Base-by-base conservation (phyloP, 2,888 invertebrate genomes). In the Apantesis nais region DNA sequence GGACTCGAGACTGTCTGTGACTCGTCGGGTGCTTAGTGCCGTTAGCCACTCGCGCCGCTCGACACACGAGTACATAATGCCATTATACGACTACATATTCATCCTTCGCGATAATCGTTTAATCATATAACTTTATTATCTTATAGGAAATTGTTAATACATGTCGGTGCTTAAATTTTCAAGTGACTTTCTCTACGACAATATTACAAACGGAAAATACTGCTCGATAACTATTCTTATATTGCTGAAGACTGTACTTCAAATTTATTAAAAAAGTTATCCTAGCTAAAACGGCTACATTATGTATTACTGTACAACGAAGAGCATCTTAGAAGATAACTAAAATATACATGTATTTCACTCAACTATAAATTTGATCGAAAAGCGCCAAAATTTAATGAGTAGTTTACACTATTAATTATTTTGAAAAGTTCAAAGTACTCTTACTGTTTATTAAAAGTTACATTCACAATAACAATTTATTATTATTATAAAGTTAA, bases 401-500 rank as follows among this genome's bases (percentile, higher is more conserved):
- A 88, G 78, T 83, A 81, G 76, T 83, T 85, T 83, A 83, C 79
- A 85, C 83, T 86, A 86, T 84, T 86, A 87, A 86, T 90, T 88
- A 89, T 88, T 86, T 88, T 88, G 91, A 90, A 91, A 90, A 88
- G 85, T 89, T 87, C 86, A 89, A 89, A 82, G 83, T 90, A 89
- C 84, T 90, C 92, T 92, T 91, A 93, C 86, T 86, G 89, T 88
- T 92, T 89, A 90, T 91, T 91, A 92, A 93, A 94, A 90, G 92
- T 93, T 94, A 95, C 94, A 93, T 90, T 90, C 94, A 94, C 94
- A 89, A 93, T 94, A 95, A 95, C 94, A 93, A 93, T 94, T 93
- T 87, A 93, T 93, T 90, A 90, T 89, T 88, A 92, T 90, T 88
- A 91, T 90, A 92, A 93, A 93, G 90, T 93, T 94, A 94, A 95